Base-by-base conservation (phyloP, 1,140 invertebrate genomes). In the Lordiphosa stackelbergi region DNA sequence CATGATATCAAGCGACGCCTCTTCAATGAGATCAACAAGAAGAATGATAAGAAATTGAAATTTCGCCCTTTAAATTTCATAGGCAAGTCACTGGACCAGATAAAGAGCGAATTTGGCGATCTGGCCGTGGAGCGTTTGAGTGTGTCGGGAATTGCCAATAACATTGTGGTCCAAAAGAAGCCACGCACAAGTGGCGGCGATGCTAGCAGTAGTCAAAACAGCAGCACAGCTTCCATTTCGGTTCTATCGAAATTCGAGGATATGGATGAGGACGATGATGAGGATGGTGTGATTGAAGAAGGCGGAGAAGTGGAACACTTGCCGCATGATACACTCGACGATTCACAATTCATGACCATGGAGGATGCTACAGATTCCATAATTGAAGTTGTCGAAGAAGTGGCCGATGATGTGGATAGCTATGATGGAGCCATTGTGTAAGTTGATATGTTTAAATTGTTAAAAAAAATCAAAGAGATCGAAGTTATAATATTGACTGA, bases 11-110 rank as follows among this genome's bases (percentile, higher is more conserved):
- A 86, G 16, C 62, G 79, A 0, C 79, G 85, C 0, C 48, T 86
- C 6, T 86, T 73, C 34, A 86, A 86, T 28, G 84, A 86, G 47
- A 68, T 81, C 16, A 83, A 84, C 53, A 85, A 83, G 40, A 73
- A 73, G 54, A 60, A 69, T 22, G 73, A 78, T 19, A 83, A 83
- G 31, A 78, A 85, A 22, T 48, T 83, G 0, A 83, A 83, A 43
- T 83, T 83, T 28, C 60, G 77, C 0, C 77, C 77, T 0, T 34
- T 83, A 1, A 78, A 83, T 37, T 79, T 84, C 40, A 77, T 86
- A 8, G 66, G 66, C 13, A 84, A 84, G 9, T 77, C 84, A 3
- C 49, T 86, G n/a, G 74, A 79, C 7, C 63, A 85, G 52, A 73
- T 86, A 9, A 72, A 85, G 31, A 52, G 75, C 19, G 74, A 86